phyloP scores from a whole-genome alignment of 2,888 invertebrate genomes.

The Phytoseiulus persimilis region DNA sequence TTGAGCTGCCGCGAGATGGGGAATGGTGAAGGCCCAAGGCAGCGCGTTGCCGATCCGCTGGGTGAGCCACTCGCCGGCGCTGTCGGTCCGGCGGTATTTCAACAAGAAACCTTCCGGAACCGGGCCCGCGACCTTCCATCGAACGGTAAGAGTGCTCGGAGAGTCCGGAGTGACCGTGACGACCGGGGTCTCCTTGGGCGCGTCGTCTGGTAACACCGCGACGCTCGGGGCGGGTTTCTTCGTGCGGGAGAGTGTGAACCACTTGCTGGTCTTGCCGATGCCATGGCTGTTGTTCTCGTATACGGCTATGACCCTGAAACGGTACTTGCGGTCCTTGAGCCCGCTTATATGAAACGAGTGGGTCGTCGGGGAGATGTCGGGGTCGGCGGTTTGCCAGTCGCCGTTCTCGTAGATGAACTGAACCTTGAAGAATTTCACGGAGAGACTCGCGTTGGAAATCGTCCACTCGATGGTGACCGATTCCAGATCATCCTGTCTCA shows the following conservation, averaged over 20 bases:
- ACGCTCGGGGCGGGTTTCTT: not conserved
- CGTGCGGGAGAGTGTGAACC: not conserved
- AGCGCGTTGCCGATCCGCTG: not conserved
- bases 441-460: not conserved
- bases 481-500: not conserved
- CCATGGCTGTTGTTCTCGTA: slow-evolving; percentile 23
- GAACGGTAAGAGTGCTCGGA: not conserved
- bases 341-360: not conserved
- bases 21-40: slow-evolving; percentile 26
- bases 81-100: slow-evolving; percentile 22
- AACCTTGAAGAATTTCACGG: slow-evolving; percentile 21
- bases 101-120: not conserved
- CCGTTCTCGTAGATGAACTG: not conserved
- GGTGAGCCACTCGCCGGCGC: slow-evolving; percentile 7
- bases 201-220: not conserved
- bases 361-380: not conserved
- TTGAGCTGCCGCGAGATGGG: not conserved
- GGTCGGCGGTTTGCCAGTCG: slow-evolving; percentile 17
- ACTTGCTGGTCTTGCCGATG: not conserved
- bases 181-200: not conserved
- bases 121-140: slow-evolving; percentile 7
- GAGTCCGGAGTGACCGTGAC: slow-evolving; percentile 15
- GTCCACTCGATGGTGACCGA: not conserved
- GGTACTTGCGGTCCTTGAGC: slow-evolving; percentile 8
- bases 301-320: slow-evolving; percentile 6